Percentiles rank a stretch among this genome's conserved stretches.
phyloP scores from a whole-genome alignment of 2,888 invertebrate species.

The Drosophila atripex region DNA sequence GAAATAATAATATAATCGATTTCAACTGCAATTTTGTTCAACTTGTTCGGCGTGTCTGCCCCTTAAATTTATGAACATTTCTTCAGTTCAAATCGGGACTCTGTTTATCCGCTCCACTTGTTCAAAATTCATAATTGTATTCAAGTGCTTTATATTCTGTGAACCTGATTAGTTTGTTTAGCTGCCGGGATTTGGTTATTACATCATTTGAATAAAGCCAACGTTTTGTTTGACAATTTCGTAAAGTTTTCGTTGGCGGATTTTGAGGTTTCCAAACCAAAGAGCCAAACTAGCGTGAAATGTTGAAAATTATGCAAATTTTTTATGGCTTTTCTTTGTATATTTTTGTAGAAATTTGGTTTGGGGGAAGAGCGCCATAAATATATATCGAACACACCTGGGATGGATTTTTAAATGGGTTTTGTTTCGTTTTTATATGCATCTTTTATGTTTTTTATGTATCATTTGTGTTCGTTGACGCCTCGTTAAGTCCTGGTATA shows the following conservation, averaged over 20 bases:
- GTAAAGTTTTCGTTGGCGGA: conserved; percentile 73
- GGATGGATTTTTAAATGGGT: conserved; percentile 30
- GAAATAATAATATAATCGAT: conserved; percentile 72
- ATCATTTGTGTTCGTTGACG: conserved; percentile 56
- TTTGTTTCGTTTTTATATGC: conserved; percentile 20
- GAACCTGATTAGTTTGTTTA: conserved; percentile 60
- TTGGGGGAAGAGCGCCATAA: conserved; percentile 21
- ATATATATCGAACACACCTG: conserved; percentile 35
- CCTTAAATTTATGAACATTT: conserved; percentile 62
- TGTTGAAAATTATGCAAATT: conserved; percentile 71
- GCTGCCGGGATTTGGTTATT: conserved; percentile 46
- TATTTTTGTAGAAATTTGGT: conserved; percentile 44
- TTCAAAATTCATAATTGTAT: conserved; percentile 57
- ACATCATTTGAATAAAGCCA: conserved; percentile 64
- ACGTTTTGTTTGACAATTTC: conserved; percentile 65
- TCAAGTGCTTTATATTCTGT: conserved; percentile 45
- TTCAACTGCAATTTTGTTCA: conserved; percentile 57
- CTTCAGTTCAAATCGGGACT: conserved; percentile 48
- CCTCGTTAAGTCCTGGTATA: conserved; percentile 52
- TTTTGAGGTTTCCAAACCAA: conserved; percentile 47
- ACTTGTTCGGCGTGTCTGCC: conserved; percentile 47
- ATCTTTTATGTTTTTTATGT: conserved; percentile 36
- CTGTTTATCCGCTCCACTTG: conserved; percentile 34
- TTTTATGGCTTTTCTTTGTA: conserved; percentile 66
- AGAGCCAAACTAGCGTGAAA: conserved; percentile 44